phyloP scores from a whole-genome alignment of 2,888 invertebrate genomes.

The Andrena dorsata region DNA sequence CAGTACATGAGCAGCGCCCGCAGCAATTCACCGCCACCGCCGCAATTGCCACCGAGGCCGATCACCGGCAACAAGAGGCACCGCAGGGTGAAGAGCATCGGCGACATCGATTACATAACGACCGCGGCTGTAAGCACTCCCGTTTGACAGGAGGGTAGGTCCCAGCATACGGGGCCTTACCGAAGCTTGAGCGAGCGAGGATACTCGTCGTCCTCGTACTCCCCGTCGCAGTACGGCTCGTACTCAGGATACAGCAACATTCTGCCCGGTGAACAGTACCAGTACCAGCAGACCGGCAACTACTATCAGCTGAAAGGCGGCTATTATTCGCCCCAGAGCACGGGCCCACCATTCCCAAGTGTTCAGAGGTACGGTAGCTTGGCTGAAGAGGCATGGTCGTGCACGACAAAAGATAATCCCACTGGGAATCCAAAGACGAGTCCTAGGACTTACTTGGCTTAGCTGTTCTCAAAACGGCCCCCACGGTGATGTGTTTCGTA shows the following conservation, averaged over 20 bases:
- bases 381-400: conserved; percentile 81
- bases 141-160: conserved; percentile 84
- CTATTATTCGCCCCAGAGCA: conserved; percentile 83
- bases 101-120: conserved; percentile 88
- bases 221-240: conserved; percentile 81
- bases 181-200: conserved; percentile 84
- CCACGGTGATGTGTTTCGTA: not conserved
- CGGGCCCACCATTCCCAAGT: conserved; percentile 80
- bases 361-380: conserved; percentile 83
- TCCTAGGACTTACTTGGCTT: conserved; percentile 69
- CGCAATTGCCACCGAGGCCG: conserved; percentile 84
- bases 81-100: conserved; percentile 85
- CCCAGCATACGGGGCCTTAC: conserved; percentile 83
- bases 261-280: conserved; percentile 77
- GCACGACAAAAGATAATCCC: conserved; percentile 74
- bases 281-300: conserved; percentile 74
- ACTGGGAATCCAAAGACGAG: conserved; percentile 55
- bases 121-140: conserved; percentile 82
- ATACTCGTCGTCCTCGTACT: conserved; percentile 82
- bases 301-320: conserved; percentile 81
- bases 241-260: conserved; percentile 82
- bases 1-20: conserved; percentile 86
- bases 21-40: conserved; percentile 87
- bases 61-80: conserved; percentile 70
- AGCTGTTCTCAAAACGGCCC: conserved; percentile 11